A percentile compares a stretch with the other conserved stretches of the same genome.
These are phyloP conservation scores for Steatornis caripensis DNA, from an alignment of 2,113 vertebrate genomes.

Conservation along the genomic window DNA sequence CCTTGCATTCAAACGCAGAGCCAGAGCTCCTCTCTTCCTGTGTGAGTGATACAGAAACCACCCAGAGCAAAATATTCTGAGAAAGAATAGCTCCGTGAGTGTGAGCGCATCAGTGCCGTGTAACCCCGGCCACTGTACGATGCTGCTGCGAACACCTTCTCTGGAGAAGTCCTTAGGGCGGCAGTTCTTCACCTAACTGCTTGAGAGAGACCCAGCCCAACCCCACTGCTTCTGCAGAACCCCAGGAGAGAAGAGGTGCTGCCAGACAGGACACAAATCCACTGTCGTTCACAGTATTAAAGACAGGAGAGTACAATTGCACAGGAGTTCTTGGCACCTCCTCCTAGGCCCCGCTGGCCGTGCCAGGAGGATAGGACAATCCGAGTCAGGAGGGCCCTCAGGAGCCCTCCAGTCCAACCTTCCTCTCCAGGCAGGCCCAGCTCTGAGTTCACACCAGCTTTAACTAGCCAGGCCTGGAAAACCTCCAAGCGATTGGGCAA, in stretches of 20 bases:
- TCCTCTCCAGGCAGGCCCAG: background rate
- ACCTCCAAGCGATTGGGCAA: background rate
- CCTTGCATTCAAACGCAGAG: background rate
- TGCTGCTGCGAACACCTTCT: background rate
- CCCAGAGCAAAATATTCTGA: background rate
- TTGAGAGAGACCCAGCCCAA: background rate
- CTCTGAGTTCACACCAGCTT: background rate
- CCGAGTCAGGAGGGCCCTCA: background rate
- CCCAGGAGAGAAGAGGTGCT: background rate
- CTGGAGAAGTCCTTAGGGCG: background rate
- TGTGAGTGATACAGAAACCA: background rate
- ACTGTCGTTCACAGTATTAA: too few relatives aligned
- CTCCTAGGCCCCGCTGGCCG: background rate
- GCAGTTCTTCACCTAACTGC: background rate
- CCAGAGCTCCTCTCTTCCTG: background rate
- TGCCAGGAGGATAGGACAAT: accelerated
- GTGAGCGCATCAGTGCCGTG: background rate
- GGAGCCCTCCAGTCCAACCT: background rate
- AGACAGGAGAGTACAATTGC: accelerated
- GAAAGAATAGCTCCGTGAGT: background rate
- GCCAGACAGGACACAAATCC: accelerated
- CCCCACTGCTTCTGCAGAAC: background rate
- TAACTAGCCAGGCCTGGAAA: background rate
- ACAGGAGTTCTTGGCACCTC: background rate
- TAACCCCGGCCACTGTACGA: too few relatives aligned